Conservation (phyloP, 23 tunicate genomes). For the Botrylloides violaceus region DNA sequence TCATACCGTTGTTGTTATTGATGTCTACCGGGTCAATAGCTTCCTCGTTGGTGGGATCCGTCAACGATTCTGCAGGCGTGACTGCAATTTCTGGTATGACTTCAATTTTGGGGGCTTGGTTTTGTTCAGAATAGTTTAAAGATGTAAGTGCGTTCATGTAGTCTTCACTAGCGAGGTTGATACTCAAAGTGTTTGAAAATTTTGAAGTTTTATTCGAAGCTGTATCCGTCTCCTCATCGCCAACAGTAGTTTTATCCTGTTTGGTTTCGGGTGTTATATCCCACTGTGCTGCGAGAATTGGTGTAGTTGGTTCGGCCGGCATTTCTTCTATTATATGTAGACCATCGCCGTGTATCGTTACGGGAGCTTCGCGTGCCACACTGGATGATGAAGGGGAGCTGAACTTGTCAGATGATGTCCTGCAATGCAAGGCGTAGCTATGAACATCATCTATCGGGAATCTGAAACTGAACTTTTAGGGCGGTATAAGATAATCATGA, state of each 20-base stretch:
- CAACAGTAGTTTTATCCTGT: background rate
- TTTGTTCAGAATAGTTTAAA: background rate
- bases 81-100: background rate
- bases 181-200: background rate
- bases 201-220: too few relatives aligned
- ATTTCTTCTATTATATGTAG: constrained; percentile 27
- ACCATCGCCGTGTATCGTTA: constrained; percentile 1
- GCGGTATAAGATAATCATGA: too few relatives aligned
- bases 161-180: background rate
- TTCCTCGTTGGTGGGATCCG: background rate
- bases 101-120: background rate
- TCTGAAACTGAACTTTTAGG: too few relatives aligned
- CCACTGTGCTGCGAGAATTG: background rate
- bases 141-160: background rate
- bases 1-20: background rate
- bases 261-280: background rate
- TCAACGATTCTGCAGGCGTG: background rate
- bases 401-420: constrained; percentile 8
- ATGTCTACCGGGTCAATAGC: background rate
- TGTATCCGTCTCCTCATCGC: background rate
- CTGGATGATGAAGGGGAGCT: constrained; percentile 12
- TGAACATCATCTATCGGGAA: too few relatives aligned
- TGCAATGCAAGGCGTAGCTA: background rate
- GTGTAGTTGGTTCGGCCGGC: constrained; percentile 5
- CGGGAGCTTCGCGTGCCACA: background rate